phyloP scores from a whole-genome alignment of 2,888 invertebrate genomes.

The Chloromyia formosa region DNA sequence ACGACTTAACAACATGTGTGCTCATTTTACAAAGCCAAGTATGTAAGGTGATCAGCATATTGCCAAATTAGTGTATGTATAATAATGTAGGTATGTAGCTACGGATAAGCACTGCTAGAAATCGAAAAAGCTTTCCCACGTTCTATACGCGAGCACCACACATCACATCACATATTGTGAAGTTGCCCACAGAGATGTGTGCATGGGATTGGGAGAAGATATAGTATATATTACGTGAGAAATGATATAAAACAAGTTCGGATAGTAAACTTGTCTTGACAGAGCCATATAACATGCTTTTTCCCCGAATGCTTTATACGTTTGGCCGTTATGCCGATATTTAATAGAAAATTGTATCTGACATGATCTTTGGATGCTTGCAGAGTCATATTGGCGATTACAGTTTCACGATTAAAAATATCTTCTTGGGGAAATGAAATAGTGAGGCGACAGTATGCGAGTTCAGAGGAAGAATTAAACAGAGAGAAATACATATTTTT shows the following conservation, averaged over 20 bases:
- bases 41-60: conserved; percentile 23
- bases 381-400: conserved; percentile 1
- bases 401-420: background rate
- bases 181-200: background rate
- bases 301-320: conserved; percentile 27
- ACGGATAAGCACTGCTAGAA: background rate
- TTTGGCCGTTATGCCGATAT: conserved; percentile 23
- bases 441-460: no score
- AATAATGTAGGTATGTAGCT: background rate
- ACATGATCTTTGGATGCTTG: conserved; percentile 13
- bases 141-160: background rate
- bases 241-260: conserved; percentile 19
- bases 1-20: conserved; percentile 12
- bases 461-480: no score
- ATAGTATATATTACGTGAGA: conserved; percentile 31
- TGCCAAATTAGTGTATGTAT: conserved; percentile 30
- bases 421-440: no score
- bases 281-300: conserved; percentile 37
- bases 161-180: no score
- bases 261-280: conserved; percentile 34
- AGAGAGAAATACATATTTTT: no score
- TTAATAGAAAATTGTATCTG: conserved; percentile 26
- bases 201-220: background rate
- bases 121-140: conserved; percentile 41
- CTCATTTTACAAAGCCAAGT: background rate